phyloP scores from a whole-genome alignment of 2,888 invertebrate genomes.

The Dryadula phaetusa region DNA sequence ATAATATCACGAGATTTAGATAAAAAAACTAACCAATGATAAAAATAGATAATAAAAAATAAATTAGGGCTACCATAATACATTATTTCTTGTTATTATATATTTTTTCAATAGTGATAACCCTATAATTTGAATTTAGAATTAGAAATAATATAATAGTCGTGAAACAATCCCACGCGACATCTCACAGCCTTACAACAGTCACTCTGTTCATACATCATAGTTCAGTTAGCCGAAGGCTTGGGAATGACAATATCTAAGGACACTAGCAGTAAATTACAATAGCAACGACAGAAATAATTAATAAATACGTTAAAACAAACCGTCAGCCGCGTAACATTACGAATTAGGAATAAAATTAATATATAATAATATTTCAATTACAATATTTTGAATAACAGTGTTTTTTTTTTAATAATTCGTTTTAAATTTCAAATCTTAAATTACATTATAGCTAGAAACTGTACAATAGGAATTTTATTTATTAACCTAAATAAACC shows the following conservation, averaged over 20 bases:
- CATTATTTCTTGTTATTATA: background rate
- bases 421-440: conserved; percentile 38
- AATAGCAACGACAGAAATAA: conserved; percentile 16
- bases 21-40: background rate
- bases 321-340: conserved; percentile 20
- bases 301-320: conserved; percentile 12
- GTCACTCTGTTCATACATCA: conserved; percentile 76
- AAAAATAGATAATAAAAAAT: background rate
- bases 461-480: conserved; percentile 43
- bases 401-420: conserved; percentile 41
- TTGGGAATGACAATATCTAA: conserved; percentile 72
- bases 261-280: conserved; percentile 28
- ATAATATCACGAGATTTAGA: background rate
- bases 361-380: conserved; percentile 37
- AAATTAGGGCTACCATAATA: background rate
- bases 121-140: background rate
- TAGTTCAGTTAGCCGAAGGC: conserved; percentile 60
- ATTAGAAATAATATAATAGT: conserved; percentile 19
- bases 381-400: conserved; percentile 16
- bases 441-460: conserved; percentile 38
- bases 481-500: conserved; percentile 28
- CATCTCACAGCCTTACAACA: conserved; percentile 81
- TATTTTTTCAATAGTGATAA: background rate
- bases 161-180: conserved; percentile 66
- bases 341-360: conserved; percentile 30